Evolutionary conservation across 2,797 vertebrate species (phyloP).

Genomic region (Fistularia tabacaria): DNA sequence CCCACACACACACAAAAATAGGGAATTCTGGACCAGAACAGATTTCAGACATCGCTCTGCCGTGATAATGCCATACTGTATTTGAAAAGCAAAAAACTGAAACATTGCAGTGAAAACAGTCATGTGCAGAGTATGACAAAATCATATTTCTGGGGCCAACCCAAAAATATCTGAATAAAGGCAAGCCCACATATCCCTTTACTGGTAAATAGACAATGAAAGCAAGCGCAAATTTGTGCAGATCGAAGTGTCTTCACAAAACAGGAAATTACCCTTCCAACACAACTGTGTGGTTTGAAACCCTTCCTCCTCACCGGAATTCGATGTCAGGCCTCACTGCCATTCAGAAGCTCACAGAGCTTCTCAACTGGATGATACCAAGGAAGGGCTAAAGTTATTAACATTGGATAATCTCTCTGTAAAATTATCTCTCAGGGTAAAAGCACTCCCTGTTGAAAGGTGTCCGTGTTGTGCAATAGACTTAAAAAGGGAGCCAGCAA

Average conservation of each 20-base stretch:
- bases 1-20: no score
- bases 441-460: background rate
- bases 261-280: conserved; percentile 54
- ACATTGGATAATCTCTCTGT: background rate
- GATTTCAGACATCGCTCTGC: no score
- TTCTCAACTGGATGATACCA: background rate
- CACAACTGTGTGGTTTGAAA: conserved; percentile 30
- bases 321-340: conserved; percentile 7
- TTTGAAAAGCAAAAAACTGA: no score
- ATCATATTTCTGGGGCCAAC: background rate
- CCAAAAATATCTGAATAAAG: background rate
- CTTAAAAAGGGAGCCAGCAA: conserved; percentile 10
- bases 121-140: no score
- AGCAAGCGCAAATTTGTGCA: conserved; percentile 40
- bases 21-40: no score
- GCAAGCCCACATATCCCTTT: background rate
- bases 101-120: no score
- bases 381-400: background rate
- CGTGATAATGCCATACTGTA: no score
- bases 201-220: conserved; percentile 28
- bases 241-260: conserved; percentile 33
- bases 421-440: background rate
- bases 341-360: conserved; percentile 2
- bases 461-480: conserved; percentile 6
- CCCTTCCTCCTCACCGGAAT: conserved; percentile 19